Percentiles rank a stretch among this genome's conserved stretches.
These are phyloP conservation scores for Meghimatium bilineatum DNA, from an alignment of 2,888 invertebrate species.

Conservation along the genomic window DNA sequence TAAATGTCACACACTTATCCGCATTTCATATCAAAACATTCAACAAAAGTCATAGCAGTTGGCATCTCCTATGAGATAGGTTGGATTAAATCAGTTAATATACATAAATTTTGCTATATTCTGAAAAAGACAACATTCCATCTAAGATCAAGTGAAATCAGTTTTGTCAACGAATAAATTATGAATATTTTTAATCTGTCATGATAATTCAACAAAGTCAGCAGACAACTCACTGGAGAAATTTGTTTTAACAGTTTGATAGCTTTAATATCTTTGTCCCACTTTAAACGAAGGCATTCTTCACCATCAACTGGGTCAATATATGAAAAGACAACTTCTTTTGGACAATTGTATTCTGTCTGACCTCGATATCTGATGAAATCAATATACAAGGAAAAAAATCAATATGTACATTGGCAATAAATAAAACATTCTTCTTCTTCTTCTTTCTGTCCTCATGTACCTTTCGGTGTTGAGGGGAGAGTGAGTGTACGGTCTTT, in stretches of 20 bases:
- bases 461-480: too few relatives aligned
- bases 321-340: slow-evolving; percentile 72
- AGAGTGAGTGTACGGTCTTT: too few relatives aligned
- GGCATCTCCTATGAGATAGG: too few relatives aligned
- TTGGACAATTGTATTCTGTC: slow-evolving; percentile 65
- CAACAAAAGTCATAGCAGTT: too few relatives aligned
- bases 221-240: slow-evolving; percentile 58
- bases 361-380: slow-evolving; percentile 72
- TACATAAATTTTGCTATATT: too few relatives aligned
- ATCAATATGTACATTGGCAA: background rate
- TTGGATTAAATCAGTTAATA: too few relatives aligned
- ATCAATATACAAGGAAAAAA: background rate
- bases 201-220: background rate
- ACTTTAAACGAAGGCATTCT: slow-evolving; percentile 64
- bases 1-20: too few relatives aligned
- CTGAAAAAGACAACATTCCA: too few relatives aligned
- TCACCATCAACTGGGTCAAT: slow-evolving; percentile 69
- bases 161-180: background rate
- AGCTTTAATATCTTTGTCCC: slow-evolving; percentile 75
- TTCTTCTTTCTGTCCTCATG: too few relatives aligned
- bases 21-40: too few relatives aligned
- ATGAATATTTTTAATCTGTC: background rate
- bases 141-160: too few relatives aligned
- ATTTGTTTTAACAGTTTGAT: slow-evolving; percentile 67
- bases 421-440: too few relatives aligned